phyloP scores from a whole-genome alignment of 1,140 invertebrate species.

The Listronotus oregonensis region DNA sequence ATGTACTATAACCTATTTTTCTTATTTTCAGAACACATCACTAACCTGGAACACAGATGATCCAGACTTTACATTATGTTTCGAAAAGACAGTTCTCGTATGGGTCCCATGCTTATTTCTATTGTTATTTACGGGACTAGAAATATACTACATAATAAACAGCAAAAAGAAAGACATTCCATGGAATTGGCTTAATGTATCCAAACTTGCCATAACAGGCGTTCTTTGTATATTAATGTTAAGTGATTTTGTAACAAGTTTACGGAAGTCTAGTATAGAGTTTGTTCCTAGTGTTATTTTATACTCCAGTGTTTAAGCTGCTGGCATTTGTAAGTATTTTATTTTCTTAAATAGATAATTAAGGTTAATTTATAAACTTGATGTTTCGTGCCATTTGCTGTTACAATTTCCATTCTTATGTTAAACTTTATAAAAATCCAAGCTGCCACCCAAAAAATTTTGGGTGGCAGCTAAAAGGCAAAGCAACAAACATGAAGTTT shows the following conservation, averaged over 20 bases:
- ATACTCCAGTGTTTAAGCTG: slow-evolving; percentile 75
- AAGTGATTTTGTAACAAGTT: slow-evolving; percentile 57
- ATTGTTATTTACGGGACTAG: slow-evolving; percentile 76
- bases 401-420: too few relatives aligned
- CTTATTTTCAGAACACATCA: slow-evolving; percentile 35
- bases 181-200: slow-evolving; percentile 78
- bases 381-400: too few relatives aligned
- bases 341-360: slow-evolving; percentile 2
- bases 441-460: too few relatives aligned
- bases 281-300: slow-evolving; percentile 70
- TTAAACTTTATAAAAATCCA: too few relatives aligned
- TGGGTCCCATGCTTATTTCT: slow-evolving; percentile 87
- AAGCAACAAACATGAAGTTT: too few relatives aligned
- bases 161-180: slow-evolving; percentile 81
- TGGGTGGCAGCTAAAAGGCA: too few relatives aligned
- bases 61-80: slow-evolving; percentile 85
- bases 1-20: background rate
- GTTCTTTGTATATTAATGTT: slow-evolving; percentile 67
- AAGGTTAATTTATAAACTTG: too few relatives aligned
- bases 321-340: slow-evolving; percentile 78
- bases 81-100: slow-evolving; percentile 84
- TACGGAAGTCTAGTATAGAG: slow-evolving; percentile 45
- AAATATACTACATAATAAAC: slow-evolving; percentile 77
- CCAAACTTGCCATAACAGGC: slow-evolving; percentile 74
- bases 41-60: slow-evolving; percentile 78